Evolutionary conservation across 2,113 vertebrate species (phyloP).

Genomic region (Caloenas nicobarica): DNA sequence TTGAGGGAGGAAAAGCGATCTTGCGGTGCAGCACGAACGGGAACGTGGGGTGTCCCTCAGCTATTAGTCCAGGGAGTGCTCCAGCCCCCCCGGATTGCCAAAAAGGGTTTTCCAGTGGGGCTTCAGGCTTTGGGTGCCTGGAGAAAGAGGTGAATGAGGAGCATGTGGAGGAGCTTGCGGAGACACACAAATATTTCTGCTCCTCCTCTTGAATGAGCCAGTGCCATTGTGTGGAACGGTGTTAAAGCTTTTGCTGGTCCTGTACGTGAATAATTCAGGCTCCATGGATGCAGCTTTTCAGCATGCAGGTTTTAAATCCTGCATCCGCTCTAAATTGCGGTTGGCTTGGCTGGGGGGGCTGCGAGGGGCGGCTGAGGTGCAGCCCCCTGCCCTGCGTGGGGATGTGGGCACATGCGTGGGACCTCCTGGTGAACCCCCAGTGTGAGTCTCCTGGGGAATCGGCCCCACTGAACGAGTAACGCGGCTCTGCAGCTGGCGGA

Average conservation of each 20-base stretch:
- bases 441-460: neutral
- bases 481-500: neutral
- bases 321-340: neutral
- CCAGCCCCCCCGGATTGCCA: no score
- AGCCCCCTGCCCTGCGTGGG: neutral
- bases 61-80: no score
- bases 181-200: no score
- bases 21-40: no score
- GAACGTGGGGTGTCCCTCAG: no score
- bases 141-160: no score
- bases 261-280: slow-evolving; percentile 1
- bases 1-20: neutral
- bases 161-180: no score
- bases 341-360: neutral
- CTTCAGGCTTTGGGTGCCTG: no score
- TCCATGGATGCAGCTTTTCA: neutral
- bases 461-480: neutral
- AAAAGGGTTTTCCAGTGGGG: no score
- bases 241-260: neutral
- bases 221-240: no score
- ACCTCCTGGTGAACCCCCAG: rapidly evolving
- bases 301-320: neutral
- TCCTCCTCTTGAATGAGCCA: no score
- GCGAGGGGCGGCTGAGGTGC: neutral
- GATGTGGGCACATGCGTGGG: neutral